Evolutionary conservation across 2,888 invertebrate species (phyloP), one percentile per base, ranked within the genome.

Genomic region (Altica lythri): DNA sequence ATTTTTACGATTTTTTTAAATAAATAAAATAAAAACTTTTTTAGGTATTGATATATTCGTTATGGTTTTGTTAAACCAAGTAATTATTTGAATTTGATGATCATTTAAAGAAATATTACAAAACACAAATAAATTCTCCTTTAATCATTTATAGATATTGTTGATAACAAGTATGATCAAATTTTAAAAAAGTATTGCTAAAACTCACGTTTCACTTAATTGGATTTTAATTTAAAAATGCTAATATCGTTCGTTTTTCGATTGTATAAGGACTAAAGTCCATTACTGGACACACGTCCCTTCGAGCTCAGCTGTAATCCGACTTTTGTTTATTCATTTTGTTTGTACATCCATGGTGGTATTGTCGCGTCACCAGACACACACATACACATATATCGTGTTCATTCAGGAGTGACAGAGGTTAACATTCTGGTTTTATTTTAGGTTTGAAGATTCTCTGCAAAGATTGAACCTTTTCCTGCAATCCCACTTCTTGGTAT

Each of bases 301-400:
- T 66, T 66, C 67, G 67, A 68, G 68, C 70, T 66, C 68, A 65
- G 62, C 65, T 67, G 67, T 72, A 72, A 72, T 72, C 72, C 72
- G 64, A 67, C 67, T 68, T 70, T 71, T 71, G 71, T 71, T 70
- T 72, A 72, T 71, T 72, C 72, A 70, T 71, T 72, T 69, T 72
- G 70, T 72, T 72, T 71, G 69, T 67, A 67, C 63, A 70, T 65
- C 64, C 60, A 56, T 60, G 61, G 56, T 54, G 51, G 62, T 63
- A 60, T 53, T 57, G 55, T 55, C 55, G 38, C 45, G 27, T 50
- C 50, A 27, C 50, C 37, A 47, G 16, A 37, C 35, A 16, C 19
- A 47, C 46, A 32, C 17, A 38, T 37, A 16, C 32, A 49, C 19
- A 49, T 13, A 53, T 18, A 40, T 19, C 30, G 14, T 42, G 34